Conservation (phyloP, 1,140 invertebrate species). For the Venturia canescens region DNA sequence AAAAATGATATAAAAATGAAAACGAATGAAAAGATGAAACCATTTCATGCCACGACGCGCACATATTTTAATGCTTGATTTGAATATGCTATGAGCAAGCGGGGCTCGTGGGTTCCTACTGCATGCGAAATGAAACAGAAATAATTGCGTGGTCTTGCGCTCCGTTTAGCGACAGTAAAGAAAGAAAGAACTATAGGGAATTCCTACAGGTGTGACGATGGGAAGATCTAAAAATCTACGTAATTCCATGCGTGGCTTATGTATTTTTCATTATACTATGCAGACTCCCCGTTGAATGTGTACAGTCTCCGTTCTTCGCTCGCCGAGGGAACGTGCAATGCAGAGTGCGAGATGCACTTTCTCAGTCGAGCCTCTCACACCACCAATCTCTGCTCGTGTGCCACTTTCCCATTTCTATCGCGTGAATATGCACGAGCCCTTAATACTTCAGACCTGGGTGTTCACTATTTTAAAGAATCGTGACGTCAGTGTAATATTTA, state of each 20-base stretch:
- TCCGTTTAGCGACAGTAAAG: background rate
- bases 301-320: too few relatives aligned
- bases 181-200: background rate
- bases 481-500: too few relatives aligned
- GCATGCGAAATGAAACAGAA: conserved; percentile 43
- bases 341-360: conserved; percentile 6
- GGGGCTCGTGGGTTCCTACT: background rate
- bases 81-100: conserved; percentile 18
- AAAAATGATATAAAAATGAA: conserved; percentile 9
- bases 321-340: background rate
- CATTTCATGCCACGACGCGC: background rate
- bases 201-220: background rate
- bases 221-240: background rate
- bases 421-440: conserved; percentile 6
- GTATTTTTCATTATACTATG: background rate
- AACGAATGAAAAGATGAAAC: background rate
- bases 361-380: background rate
- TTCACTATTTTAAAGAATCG: too few relatives aligned
- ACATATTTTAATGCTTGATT: conserved; percentile 43
- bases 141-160: background rate
- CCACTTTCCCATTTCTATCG: background rate
- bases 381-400: background rate
- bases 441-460: background rate
- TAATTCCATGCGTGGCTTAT: conserved; percentile 7
- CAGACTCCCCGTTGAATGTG: too few relatives aligned